Conservation (phyloP, 2,888 invertebrate species). For the Archaeoteleia sp. region DNA sequence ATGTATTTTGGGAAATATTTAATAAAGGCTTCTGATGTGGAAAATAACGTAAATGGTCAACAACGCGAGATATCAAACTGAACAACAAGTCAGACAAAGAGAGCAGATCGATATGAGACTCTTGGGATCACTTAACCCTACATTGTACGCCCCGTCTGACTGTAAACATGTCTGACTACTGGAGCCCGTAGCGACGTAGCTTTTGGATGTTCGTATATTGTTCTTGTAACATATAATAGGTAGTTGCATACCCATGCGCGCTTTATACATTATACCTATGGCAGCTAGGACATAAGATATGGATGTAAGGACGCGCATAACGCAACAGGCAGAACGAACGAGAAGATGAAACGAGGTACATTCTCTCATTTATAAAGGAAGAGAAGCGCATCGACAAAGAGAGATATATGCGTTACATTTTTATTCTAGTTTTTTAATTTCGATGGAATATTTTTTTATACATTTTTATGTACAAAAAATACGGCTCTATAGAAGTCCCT, state of each 20-base stretch:
- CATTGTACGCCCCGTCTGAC: constrained; percentile 38
- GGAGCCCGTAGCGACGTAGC: constrained; percentile 25
- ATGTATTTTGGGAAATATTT: too few relatives aligned
- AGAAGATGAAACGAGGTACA: constrained; percentile 25
- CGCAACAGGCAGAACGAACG: constrained; percentile 27
- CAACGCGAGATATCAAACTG: constrained; percentile 13
- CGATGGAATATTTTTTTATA: too few relatives aligned
- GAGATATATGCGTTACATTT: too few relatives aligned
- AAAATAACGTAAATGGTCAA: constrained; percentile 30
- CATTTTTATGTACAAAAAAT: too few relatives aligned
- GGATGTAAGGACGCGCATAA: constrained; percentile 36
- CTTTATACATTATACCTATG: constrained; percentile 6
- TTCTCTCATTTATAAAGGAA: constrained; percentile 21
- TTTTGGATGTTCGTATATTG: constrained; percentile 42
- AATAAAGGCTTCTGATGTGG: constrained; percentile 26
- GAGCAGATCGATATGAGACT: constrained; percentile 47
- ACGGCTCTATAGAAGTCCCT: too few relatives aligned
- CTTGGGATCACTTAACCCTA: constrained; percentile 46
- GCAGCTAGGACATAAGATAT: constrained; percentile 37
- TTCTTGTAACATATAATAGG: constrained; percentile 40
- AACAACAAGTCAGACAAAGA: constrained; percentile 35
- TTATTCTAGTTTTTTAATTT: too few relatives aligned
- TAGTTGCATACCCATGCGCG: constrained; percentile 25
- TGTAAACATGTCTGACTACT: constrained; percentile 51
- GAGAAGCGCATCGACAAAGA: constrained; percentile 25